Evolutionary conservation across 1,140 invertebrate species (phyloP).

Genomic region (Penaeus indicus): DNA sequence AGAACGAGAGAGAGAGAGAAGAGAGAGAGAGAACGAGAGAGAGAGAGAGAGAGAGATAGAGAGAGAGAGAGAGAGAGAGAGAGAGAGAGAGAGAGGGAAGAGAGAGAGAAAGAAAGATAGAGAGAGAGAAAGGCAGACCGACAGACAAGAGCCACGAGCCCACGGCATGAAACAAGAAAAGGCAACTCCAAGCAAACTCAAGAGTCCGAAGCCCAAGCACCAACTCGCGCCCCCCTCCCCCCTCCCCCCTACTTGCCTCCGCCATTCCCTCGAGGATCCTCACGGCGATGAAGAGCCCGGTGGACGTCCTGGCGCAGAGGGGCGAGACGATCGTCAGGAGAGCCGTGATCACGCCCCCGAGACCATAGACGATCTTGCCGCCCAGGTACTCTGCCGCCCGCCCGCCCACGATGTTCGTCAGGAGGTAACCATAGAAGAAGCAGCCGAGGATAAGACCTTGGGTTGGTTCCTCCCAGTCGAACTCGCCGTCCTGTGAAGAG

Average conservation of each 20-base stretch:
- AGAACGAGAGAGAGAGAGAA: too few species aligned
- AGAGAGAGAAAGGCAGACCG: too few species aligned
- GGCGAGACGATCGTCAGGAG: constrained; percentile 87
- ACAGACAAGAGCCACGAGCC: too few species aligned
- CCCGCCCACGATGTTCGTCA: constrained; percentile 82
- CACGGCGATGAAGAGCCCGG: constrained; percentile 68
- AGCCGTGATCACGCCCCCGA: constrained; percentile 84
- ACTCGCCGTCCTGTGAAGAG: constrained; percentile 24
- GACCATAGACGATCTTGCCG: constrained; percentile 87
- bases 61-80: too few species aligned
- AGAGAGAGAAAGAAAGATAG: too few species aligned
- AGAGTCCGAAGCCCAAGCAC: too few species aligned
- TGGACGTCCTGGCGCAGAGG: constrained; percentile 74
- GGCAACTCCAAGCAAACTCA: too few species aligned
- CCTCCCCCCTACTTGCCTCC: constrained; percentile 66
- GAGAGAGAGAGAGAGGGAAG: too few species aligned
- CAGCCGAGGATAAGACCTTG: constrained; percentile 56
- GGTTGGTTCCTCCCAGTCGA: constrained; percentile 69
- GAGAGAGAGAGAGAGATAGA: too few species aligned
- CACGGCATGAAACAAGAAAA: too few species aligned
- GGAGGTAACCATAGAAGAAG: constrained; percentile 63
- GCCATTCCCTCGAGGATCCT: constrained; percentile 68
- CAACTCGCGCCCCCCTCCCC: too few species aligned
- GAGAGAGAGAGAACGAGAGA: too few species aligned
- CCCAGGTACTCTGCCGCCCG: constrained; percentile 82